Conservation (phyloP, 64 coral and sea anemone genomes). For the Montipora foliosa region DNA sequence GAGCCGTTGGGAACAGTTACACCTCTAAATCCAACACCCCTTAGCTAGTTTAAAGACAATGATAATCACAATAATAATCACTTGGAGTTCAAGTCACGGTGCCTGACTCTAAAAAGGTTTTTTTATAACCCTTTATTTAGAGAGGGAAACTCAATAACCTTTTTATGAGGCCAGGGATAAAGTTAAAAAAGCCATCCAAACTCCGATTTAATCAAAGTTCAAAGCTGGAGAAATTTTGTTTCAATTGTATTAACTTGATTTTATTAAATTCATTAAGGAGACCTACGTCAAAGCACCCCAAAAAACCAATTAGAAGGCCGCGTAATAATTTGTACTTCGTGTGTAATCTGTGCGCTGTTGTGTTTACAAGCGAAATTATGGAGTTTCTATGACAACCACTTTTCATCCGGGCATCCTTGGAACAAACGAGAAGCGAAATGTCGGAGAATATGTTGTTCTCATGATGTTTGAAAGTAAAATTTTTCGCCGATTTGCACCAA, state of each 20-base stretch:
- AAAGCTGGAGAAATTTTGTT: too few species aligned
- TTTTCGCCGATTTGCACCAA: neutral
- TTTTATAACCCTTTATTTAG: too few species aligned
- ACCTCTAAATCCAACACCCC: too few species aligned
- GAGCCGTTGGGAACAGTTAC: too few species aligned
- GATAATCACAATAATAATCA: too few species aligned
- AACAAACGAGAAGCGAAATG: constrained; percentile 26
- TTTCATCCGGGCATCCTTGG: constrained; percentile 82
- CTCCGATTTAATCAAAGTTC: too few species aligned
- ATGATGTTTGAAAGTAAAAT: constrained; percentile 33
- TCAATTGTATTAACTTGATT: neutral
- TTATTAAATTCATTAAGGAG: neutral
- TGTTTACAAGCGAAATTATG: constrained; percentile 81
- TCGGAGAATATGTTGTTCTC: constrained; percentile 63
- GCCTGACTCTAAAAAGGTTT: too few species aligned
- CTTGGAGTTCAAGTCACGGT: too few species aligned
- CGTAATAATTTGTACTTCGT: neutral
- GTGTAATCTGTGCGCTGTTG: constrained; percentile 54
- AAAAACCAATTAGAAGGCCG: constrained; percentile 42
- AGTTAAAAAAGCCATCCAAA: too few species aligned
- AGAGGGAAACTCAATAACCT: too few species aligned
- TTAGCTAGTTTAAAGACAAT: too few species aligned
- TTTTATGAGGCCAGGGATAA: too few species aligned
- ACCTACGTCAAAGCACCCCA: neutral
- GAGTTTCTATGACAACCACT: constrained; percentile 84